Base-by-base conservation (phyloP, 2,888 invertebrate species). In the Pedicia rivosa region DNA sequence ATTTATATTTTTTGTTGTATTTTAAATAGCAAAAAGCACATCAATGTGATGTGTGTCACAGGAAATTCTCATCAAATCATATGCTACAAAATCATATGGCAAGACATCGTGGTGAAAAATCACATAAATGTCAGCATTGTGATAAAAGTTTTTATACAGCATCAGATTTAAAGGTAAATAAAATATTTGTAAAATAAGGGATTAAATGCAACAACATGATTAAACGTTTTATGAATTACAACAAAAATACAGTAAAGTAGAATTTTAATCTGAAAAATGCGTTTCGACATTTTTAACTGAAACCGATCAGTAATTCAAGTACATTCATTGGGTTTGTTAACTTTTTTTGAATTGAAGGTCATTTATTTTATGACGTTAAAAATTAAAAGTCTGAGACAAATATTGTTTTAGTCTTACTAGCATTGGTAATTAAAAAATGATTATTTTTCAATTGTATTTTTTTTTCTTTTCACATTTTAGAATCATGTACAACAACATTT, bases 91-190 rank as follows among this genome's bases (percentile, higher is more conserved):
- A 67, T 24, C 67, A 67, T 43, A 62, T 67, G 62, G 65, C 66
- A 3, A 50, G 67, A 15, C 66, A 67, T 22, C 48, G 66, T 14
- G 67, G 67, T 1, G 67, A 67, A 42, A 46, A 34, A 19, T 26
- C 25, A 9, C 15, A 25, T 42, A 59, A 68, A 35, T 74, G 73
- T 47, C 61, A 66, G 4, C 67, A 64, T 35, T 73, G 73, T 49
- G 59, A 63, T 12, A 68, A 68, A 49, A 63, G 68, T 31, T 73
- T 70, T 54, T 67, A 67, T 43, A 67, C 66, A 42, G 66, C 70
- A 4, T 71, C 70, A 2, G 66, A 66, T 44, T 56, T 73, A 42
- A 72, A 72, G 57, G 67, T 69, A 37, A 57, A 56, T 17, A 4
- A n/a, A 5, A n/a, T 9, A 5, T 13, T 7, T 10, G 10, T 10